phyloP scores from a whole-genome alignment of 2,113 vertebrate species.

The Rhea americana region DNA sequence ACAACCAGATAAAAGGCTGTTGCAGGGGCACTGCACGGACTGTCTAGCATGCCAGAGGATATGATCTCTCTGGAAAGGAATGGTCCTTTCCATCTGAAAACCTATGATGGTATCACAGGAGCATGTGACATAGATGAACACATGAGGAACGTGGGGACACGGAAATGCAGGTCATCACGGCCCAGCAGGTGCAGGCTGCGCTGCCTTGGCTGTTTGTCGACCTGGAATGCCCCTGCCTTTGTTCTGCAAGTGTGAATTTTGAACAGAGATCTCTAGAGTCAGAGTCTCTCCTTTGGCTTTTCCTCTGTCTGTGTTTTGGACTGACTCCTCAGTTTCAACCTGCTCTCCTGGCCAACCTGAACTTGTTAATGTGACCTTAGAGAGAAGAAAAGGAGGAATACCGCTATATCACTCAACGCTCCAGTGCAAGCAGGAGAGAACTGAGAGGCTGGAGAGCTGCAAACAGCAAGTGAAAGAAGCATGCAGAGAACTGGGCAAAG shows the following conservation, averaged over 20 bases:
- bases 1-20: not conserved
- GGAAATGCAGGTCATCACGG: not conserved
- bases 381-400: not conserved
- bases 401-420: not conserved
- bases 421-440: not conserved
- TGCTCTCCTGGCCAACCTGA: not conserved
- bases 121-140: not conserved
- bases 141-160: not conserved
- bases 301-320: not conserved
- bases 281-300: not conserved
- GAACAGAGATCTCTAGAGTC: not conserved
- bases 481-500: not conserved
- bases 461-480: not conserved
- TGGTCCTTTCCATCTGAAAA: not conserved
- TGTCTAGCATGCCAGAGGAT: not conserved
- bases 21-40: fast-evolving
- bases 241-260: not conserved
- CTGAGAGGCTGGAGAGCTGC: not conserved
- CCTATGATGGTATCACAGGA: not conserved
- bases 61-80: not conserved
- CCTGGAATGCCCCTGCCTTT: conserved; percentile 10
- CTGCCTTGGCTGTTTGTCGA: not conserved
- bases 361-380: not conserved
- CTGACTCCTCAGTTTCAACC: not conserved
- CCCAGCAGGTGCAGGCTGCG: not conserved